Base-by-base conservation (phyloP, 1,140 invertebrate genomes). In the Bombus huntii region DNA sequence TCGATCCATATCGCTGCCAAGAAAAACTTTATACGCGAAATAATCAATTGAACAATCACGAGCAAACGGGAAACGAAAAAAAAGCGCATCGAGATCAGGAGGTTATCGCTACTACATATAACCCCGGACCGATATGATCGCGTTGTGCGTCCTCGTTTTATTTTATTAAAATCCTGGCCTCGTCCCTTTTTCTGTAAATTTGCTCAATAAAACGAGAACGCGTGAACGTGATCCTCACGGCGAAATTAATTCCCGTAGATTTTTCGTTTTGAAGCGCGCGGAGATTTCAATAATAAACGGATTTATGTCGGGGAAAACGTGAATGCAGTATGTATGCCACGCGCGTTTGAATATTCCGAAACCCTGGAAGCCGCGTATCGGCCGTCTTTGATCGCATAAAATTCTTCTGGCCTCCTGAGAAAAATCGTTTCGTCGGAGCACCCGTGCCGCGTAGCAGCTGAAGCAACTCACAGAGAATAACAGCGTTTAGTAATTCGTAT, bases 401-500 rank as follows among this genome's bases (percentile, higher is more conserved):
- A 81, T 81, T 80, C 85, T 62, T 62, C 37, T 25, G 37, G 10
- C n/a, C 83, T 72, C 84, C n/a, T 70, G 79, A 79, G 80, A 82
- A 83, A 82, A 84, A 89, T 89, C 88, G 71, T n/a, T 47, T 37
- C 59, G 79, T 12, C 28, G 34, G 62, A 44, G 42, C 18, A 37
- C 66, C 18, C 18, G 25, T 44, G 44, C 47, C 62, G 70, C 66
- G 8, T 18, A n/a, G 1, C 10, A 25, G 31, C 31, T 18, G 18
- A 53, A n/a, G 59, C 71, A 87, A 71, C 86, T 85, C 88, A 83
- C 59, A 90, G 57, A 37, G 88, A 87, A 90, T 89, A 89, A 87
- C 72, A 57, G 65, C 77, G 74, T 22, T 74, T 25, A 77, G 44
- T 59, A 31, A 88, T 90, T 91, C 76, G 89, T 91, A 91, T 91